Conservation (phyloP, 2,797 vertebrate species). For the Falco novaeseelandiae region DNA sequence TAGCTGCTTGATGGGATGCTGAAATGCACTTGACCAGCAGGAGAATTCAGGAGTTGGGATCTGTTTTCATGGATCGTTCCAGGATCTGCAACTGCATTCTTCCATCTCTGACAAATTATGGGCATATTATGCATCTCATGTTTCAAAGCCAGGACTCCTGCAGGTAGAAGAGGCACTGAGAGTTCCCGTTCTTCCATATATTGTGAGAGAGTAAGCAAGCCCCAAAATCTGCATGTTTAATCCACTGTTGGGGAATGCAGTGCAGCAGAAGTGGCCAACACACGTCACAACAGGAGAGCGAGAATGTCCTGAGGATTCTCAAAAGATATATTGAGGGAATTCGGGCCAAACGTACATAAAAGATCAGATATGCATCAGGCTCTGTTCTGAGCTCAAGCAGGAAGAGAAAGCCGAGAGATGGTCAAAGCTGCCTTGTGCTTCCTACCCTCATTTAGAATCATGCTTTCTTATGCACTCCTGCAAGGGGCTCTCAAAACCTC, state of each 20-base stretch:
- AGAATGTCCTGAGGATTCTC: neutral
- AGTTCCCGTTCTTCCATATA: neutral
- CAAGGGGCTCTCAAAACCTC: neutral
- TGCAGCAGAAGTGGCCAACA: neutral
- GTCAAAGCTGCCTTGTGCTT: neutral
- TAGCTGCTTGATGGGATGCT: neutral
- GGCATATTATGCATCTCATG: neutral
- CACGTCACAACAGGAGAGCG: fast-evolving
- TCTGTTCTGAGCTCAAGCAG: neutral
- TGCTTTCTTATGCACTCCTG: neutral
- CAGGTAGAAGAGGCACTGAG: neutral
- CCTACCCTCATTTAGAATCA: neutral
- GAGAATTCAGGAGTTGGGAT: neutral
- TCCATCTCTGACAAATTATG: neutral
- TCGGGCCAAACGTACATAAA: neutral
- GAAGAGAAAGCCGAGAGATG: neutral
- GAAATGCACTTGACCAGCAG: neutral
- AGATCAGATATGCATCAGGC: neutral
- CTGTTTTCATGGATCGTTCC: neutral
- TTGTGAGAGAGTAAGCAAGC: neutral
- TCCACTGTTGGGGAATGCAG: neutral
- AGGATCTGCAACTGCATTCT: neutral
- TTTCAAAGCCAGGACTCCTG: neutral
- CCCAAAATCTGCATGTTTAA: neutral
- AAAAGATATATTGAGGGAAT: neutral